These are phyloP conservation scores for Propsilocerus akamusi DNA, from an alignment of 1,140 invertebrate species.

Conservation along the genomic window DNA sequence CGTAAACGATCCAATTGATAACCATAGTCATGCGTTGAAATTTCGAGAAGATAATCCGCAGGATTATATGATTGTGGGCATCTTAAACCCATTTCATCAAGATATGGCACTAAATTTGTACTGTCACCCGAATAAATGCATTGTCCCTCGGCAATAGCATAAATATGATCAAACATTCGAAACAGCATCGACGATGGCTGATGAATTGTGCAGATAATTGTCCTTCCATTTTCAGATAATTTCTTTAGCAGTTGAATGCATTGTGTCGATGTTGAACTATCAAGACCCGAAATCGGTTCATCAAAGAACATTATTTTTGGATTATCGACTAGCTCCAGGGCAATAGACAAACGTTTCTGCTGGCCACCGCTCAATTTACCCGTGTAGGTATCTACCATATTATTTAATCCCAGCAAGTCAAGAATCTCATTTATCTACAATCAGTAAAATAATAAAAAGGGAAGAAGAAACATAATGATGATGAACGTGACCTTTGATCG, in stretches of 20 bases:
- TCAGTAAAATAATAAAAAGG: constrained; percentile 8
- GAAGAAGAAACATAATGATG: constrained; percentile 7
- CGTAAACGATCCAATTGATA: constrained; percentile 35
- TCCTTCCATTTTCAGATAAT: constrained; percentile 69
- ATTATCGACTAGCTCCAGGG: constrained; percentile 66
- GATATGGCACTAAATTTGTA: constrained; percentile 52
- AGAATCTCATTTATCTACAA: constrained; percentile 51
- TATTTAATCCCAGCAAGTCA: constrained; percentile 42
- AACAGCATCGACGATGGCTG: constrained; percentile 77
- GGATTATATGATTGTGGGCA: constrained; percentile 84
- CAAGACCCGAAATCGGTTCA: constrained; percentile 86
- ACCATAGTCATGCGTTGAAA: constrained; percentile 63
- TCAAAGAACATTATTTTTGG: constrained; percentile 83
- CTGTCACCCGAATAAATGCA: constrained; percentile 70
- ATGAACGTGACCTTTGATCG: too few relatives aligned
- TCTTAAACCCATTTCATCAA: constrained; percentile 43
- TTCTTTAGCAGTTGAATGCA: constrained; percentile 63
- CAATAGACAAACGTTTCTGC: constrained; percentile 71
- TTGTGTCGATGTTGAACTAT: constrained; percentile 79
- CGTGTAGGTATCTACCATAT: constrained; percentile 42
- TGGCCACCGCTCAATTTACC: constrained; percentile 68
- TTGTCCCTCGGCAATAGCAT: constrained; percentile 57
- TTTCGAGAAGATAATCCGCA: constrained; percentile 76
- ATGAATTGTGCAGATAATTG: constrained; percentile 85
- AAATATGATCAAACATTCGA: constrained; percentile 78